Base-by-base conservation (phyloP, 1,140 invertebrate species). In the Neomicropteryx cornuta region DNA sequence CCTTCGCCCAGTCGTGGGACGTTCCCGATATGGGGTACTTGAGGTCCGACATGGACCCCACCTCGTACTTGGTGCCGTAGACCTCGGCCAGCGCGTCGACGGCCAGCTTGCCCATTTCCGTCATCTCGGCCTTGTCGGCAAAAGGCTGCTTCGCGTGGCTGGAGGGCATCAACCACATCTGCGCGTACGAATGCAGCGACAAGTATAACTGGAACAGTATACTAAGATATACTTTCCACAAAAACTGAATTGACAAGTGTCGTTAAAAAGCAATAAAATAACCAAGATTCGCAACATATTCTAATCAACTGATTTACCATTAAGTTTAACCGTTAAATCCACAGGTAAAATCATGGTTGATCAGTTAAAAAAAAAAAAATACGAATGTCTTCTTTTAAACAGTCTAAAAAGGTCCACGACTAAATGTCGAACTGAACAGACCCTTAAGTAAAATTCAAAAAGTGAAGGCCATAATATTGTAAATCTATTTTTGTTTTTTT, bases 141-240 rank as follows among this genome's bases (percentile, higher is more conserved):
- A 75, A 65, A 30, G 72, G 68, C 1, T 58, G 45, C 1, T 38
- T 52, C 0, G 71, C 67, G 44, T 77, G 71, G 2, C 78, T 76
- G 42, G 76, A 82, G 1, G 83, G 82, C 38, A 83, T 66, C 33
- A 86, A 59, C 52, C 83, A 69, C 23, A 83, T 64, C 56, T 87
- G 83, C 0, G 81, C 77, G 55, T 86, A 91, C 10, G 84, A 82
- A 51, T 92, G 87, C 41, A 91, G 69, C 0, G 77, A 74, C 18
- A 90, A 60, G 51, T 83, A 92, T 45, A 55, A 69, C 62, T 60
- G 55, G 47, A 18, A 71, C 52, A 0, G 52, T 49, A n/a, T 49
- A 38, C 8, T 79, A 55, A n/a, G n/a, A 31, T 63, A 73, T 4
- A 3, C 3, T 33, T 18, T 18, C 11, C 11, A 4, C 3, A 4